Conservation (phyloP, 2,113 vertebrate species). For the Equus quagga region DNA sequence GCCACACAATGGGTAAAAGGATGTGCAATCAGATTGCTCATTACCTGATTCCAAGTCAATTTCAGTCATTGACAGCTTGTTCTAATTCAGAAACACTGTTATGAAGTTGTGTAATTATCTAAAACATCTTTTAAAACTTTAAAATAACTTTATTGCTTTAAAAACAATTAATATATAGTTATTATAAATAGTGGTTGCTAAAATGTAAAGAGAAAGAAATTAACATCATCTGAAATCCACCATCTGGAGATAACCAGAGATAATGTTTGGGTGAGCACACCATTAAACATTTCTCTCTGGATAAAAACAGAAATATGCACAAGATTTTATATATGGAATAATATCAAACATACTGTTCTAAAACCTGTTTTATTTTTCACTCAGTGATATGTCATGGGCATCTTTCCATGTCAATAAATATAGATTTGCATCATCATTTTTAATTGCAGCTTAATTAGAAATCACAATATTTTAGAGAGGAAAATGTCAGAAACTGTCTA, state of each 20-base stretch:
- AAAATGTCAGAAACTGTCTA: slow-evolving; percentile 34
- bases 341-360: slow-evolving; percentile 71
- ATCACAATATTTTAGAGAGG: slow-evolving; percentile 62
- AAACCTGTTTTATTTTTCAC: slow-evolving; percentile 75
- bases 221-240: slow-evolving; percentile 41
- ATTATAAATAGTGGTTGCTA: slow-evolving; percentile 2
- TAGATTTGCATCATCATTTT: slow-evolving; percentile 75
- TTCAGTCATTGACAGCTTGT: background rate
- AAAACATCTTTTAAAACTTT: background rate
- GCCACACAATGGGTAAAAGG: background rate
- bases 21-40: background rate
- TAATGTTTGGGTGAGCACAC: slow-evolving; percentile 39
- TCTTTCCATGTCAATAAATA: slow-evolving; percentile 76
- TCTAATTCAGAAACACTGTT: background rate
- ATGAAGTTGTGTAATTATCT: background rate
- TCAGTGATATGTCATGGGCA: slow-evolving; percentile 76
- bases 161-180: background rate
- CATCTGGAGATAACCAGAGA: slow-evolving; percentile 13
- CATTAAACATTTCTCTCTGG: slow-evolving; percentile 48
- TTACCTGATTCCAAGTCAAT: background rate
- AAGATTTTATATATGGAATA: slow-evolving; percentile 67
- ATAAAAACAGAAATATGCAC: slow-evolving; percentile 46
- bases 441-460: slow-evolving; percentile 76
- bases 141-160: background rate
- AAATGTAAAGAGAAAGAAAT: background rate